Evolutionary conservation across 2,113 vertebrate species (phyloP), one percentile per base, ranked within the genome.

Genomic region (Chloebia gouldiae): DNA sequence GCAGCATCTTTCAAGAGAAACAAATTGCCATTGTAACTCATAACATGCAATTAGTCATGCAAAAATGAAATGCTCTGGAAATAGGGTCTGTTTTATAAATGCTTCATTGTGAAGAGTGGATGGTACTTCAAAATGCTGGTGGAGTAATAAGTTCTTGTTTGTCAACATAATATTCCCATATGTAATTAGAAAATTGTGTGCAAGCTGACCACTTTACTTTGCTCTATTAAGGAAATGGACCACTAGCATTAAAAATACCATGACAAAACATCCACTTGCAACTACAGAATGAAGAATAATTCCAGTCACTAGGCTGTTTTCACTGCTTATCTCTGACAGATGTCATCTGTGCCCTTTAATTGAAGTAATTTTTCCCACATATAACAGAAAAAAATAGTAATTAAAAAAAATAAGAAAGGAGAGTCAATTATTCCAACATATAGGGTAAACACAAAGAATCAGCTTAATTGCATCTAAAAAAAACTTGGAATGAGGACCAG

Each of bases 121-220:
- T 61, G 30, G 31, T 44, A 84, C 61, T 96, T 94, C 65, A 89
- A 91, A 94, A 87, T 47, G 40, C 70, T 92, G n/a, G 69, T 68
- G 65, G n/a, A 82, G 81, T 56, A 93, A 77, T 88, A 96, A 65
- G 35, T 94, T 95, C 81, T 86, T 90, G 53, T 95, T 93, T 93
- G 95, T 93, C 92, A 95, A 88, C 90, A 82, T 90, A 85, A 72
- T 85, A 93, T 76, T 95, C 85, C 75, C 90, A 57, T 69, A 76
- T 28, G 70, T 82, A 94, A 96, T 92, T 82, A 93, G 57, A 57
- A 85, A 77, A 94, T 23, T 28, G 57, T 57, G 23, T 53, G 37
- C 81, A 91, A 40, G 70, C 75, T 45, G 61, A 93, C 90, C 70
- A 39, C 87, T 92, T 85, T 18, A 49, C 35, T 86, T 84, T 47